phyloP scores from a whole-genome alignment of 23 tunicate species.

The Diplosoma virens region DNA sequence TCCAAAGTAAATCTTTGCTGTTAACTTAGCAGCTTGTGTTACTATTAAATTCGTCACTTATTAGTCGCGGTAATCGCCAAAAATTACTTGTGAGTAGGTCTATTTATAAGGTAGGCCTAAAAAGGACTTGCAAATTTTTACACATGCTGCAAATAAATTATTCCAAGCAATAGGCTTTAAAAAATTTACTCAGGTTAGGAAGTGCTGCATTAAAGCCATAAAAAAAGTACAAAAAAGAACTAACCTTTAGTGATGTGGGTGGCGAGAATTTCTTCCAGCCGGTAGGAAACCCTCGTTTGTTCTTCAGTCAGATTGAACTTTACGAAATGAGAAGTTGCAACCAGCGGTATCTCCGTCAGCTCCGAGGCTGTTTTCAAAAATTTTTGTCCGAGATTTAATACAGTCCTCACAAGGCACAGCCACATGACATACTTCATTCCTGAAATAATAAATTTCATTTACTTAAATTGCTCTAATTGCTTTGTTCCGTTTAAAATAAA shows the following conservation, averaged over 20 bases:
- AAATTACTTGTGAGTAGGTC: no score
- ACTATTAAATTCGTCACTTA: no score
- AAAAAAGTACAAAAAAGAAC: background rate
- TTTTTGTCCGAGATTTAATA: constrained; percentile 87
- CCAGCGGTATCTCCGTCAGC: constrained; percentile 83
- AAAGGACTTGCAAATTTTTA: background rate
- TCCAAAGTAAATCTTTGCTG: no score
- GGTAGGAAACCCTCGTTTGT: constrained; percentile 46
- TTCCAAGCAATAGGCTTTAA: no score
- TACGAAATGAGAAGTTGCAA: constrained; percentile 56
- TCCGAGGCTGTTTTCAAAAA: constrained; percentile 78
- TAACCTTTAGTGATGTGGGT: constrained; percentile 89
- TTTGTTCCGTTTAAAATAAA: no score
- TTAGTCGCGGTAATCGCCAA: no score
- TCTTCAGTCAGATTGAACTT: constrained; percentile 80
- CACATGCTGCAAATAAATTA: background rate
- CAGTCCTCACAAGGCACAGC: constrained; percentile 80
- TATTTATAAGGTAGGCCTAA: no score
- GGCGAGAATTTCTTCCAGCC: constrained; percentile 74
- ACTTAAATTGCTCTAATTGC: no score
- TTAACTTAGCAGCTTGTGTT: no score
- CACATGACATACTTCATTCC: constrained; percentile 92
- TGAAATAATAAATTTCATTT: no score
- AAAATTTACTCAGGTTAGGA: background rate
- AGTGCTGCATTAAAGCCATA: background rate